Conservation (phyloP, 2,797 vertebrate genomes). For the Acomys russatus region DNA sequence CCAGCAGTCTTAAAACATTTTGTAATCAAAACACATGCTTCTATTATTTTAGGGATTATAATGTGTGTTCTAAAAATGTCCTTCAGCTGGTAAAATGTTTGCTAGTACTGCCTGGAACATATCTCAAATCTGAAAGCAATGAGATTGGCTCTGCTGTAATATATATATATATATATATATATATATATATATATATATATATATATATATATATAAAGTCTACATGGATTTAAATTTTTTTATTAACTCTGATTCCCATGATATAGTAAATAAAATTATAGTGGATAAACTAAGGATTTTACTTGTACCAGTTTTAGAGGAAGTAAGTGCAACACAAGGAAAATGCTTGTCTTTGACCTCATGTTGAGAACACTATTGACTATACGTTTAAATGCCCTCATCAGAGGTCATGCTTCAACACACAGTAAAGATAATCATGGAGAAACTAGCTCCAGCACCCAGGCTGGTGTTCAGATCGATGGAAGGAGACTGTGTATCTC, state of each 20-base stretch:
- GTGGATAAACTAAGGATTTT: neutral
- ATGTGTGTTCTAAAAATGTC: slow-evolving; percentile 9
- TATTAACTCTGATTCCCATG: neutral
- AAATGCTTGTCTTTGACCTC: neutral
- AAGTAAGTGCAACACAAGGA: slow-evolving; percentile 25
- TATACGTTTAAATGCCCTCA: neutral
- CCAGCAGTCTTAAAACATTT: neutral
- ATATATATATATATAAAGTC: too few species aligned
- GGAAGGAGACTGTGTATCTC: neutral
- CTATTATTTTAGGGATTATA: slow-evolving; percentile 5
- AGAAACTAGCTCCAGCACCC: neutral
- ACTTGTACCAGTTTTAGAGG: slow-evolving; percentile 8
- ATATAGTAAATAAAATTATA: slow-evolving; percentile 8
- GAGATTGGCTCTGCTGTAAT: neutral
- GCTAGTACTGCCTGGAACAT: neutral
- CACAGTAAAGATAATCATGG: neutral
- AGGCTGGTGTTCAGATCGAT: slow-evolving; percentile 1
- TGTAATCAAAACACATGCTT: neutral
- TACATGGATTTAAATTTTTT: neutral
- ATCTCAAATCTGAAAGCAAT: neutral
- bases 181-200: too few species aligned
- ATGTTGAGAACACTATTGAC: neutral
- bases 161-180: too few species aligned
- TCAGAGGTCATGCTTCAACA: slow-evolving; percentile 13
- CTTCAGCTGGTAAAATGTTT: neutral